phyloP scores from a whole-genome alignment of 2,888 invertebrate species.

The Tanytarsus gracilentus region DNA sequence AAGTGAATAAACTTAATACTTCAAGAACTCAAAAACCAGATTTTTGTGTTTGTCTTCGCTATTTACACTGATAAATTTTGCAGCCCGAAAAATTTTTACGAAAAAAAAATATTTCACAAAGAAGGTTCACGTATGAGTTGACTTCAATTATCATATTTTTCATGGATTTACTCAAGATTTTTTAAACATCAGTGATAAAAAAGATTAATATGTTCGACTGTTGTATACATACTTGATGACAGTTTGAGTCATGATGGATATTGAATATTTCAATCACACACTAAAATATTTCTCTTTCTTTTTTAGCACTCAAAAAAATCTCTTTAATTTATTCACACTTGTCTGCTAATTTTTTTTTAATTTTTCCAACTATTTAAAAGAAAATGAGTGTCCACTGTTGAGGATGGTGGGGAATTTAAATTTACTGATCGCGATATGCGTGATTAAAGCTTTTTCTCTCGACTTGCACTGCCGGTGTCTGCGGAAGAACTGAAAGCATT shows the following conservation, averaged over 20 bases:
- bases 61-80: too few species aligned
- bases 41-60: too few species aligned
- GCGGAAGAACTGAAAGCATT: slow-evolving; percentile 28
- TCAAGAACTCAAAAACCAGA: too few species aligned
- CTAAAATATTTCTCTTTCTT: neutral
- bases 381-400: neutral
- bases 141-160: too few species aligned
- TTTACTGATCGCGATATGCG: neutral
- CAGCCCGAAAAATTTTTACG: too few species aligned
- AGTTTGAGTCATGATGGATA: slow-evolving; percentile 21
- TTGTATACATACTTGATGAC: slow-evolving; percentile 23
- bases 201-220: neutral
- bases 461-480: slow-evolving; percentile 10
- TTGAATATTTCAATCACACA: neutral
- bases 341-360: neutral
- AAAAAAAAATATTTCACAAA: too few species aligned
- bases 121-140: too few species aligned
- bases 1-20: too few species aligned
- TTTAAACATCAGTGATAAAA: neutral
- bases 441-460: neutral
- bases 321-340: neutral
- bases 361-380: neutral
- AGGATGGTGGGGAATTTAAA: neutral
- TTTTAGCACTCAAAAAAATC: neutral
- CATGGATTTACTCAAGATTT: neutral